Percentiles rank a stretch among this genome's conserved stretches.
phyloP scores from a whole-genome alignment of 2,797 vertebrate species.

The Pipistrellus kuhlii region DNA sequence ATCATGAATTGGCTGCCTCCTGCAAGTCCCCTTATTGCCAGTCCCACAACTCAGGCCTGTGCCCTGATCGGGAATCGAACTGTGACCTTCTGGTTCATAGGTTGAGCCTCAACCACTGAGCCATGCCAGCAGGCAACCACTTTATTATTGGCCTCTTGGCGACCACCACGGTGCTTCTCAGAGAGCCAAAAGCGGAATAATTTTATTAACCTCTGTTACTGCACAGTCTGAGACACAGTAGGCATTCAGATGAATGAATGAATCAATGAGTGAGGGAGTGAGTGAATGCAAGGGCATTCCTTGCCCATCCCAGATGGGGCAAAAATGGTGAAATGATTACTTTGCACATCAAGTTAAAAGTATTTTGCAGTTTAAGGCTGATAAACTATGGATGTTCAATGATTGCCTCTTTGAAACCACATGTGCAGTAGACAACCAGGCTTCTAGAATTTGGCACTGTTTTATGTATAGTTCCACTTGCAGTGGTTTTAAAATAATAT shows the following conservation, averaged over 20 bases:
- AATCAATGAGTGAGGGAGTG: background rate
- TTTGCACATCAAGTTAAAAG: conserved; percentile 34
- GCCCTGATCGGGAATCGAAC: background rate
- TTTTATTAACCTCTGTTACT: conserved; percentile 34
- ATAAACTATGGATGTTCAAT: conserved; percentile 54
- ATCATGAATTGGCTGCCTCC: no score
- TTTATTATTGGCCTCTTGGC: background rate
- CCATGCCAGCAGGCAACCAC: background rate
- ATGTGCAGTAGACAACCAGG: conserved; percentile 42
- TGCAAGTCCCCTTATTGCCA: no score
- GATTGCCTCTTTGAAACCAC: conserved; percentile 68
- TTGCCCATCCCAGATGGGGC: background rate
- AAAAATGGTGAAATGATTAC: conserved; percentile 37
- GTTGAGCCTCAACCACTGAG: background rate
- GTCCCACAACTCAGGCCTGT: background rate
- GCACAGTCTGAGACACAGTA: background rate
- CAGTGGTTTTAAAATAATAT: conserved; percentile 73
- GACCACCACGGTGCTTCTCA: background rate
- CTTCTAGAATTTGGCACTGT: conserved; percentile 72
- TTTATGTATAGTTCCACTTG: conserved; percentile 67
- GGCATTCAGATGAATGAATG: background rate
- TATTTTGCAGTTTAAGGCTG: conserved; percentile 15
- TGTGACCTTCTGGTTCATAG: background rate
- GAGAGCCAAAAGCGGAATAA: background rate
- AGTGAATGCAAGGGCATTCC: background rate